Evolutionary conservation across 1,140 invertebrate species (phyloP).

Genomic region (Kradibia gibbosae): DNA sequence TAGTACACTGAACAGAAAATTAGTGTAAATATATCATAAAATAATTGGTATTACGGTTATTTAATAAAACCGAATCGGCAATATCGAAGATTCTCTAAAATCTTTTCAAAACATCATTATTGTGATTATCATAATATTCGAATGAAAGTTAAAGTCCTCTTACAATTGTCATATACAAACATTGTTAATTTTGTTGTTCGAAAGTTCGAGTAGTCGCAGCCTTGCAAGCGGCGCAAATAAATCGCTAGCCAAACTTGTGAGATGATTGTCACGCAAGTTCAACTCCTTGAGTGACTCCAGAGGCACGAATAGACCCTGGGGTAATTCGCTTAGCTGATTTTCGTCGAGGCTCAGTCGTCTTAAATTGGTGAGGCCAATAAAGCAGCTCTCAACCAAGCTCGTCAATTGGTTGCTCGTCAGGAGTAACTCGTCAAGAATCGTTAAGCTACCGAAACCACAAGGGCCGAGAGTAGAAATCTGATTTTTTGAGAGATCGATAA

Average conservation of each 20-base stretch:
- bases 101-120: too few relatives aligned
- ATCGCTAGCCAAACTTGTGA: constrained; percentile 73
- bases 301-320: constrained; percentile 71
- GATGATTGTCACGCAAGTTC: constrained; percentile 77
- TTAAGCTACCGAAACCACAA: constrained; percentile 65
- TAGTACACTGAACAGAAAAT: too few relatives aligned
- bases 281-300: constrained; percentile 74
- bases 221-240: constrained; percentile 74
- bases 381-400: constrained; percentile 72
- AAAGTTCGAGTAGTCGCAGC: constrained; percentile 66
- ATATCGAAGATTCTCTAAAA: too few relatives aligned
- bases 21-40: too few relatives aligned
- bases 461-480: constrained; percentile 64
- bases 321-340: constrained; percentile 78
- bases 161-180: constrained; percentile 55
- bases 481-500: constrained; percentile 73
- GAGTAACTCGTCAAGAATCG: constrained; percentile 73
- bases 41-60: too few relatives aligned
- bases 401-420: constrained; percentile 71
- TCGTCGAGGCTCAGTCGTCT: constrained; percentile 81
- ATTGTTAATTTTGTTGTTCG: constrained; percentile 73
- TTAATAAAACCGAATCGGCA: too few relatives aligned
- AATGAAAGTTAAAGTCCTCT: too few relatives aligned
- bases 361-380: constrained; percentile 77
- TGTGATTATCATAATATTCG: too few relatives aligned